Percentiles rank a stretch among this genome's conserved stretches.
Conservation (phyloP, 2,113 vertebrate genomes). For the Circaetus gallicus region DNA sequence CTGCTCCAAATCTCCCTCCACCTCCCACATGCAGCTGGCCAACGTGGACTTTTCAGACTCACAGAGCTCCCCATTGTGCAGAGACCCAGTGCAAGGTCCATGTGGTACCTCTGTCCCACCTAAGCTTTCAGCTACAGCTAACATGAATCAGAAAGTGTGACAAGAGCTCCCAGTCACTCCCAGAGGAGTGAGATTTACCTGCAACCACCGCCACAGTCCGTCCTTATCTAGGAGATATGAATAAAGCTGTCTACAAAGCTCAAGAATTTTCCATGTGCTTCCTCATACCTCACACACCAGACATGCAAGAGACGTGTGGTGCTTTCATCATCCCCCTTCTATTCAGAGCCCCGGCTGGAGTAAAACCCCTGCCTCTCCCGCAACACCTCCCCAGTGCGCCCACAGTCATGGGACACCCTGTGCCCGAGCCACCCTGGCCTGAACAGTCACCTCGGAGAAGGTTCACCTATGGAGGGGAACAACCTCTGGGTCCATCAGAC, state of each 20-base stretch:
- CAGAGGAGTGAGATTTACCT: not conserved
- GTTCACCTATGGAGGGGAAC: not conserved
- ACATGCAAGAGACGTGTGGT: fast-evolving
- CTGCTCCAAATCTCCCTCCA: not conserved
- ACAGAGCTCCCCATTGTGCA: not conserved
- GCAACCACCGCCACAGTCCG: not conserved
- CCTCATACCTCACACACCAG: not conserved
- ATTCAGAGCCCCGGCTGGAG: not conserved
- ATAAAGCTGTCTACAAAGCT: not conserved
- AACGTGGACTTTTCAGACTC: not conserved
- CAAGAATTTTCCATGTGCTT: not conserved
- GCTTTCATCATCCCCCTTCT: not conserved
- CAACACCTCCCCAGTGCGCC: fast-evolving
- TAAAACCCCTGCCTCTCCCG: not conserved
- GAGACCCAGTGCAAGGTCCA: not conserved
- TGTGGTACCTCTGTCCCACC: not conserved
- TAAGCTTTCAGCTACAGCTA: not conserved
- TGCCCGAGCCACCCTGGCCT: not conserved
- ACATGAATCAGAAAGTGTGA: not conserved
- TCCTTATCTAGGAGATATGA: not conserved
- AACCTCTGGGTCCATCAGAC: not conserved
- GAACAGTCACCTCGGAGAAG: not conserved
- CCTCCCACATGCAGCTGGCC: not conserved
- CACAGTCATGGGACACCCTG: not conserved
- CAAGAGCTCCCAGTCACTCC: not conserved